Evolutionary conservation across 2,888 invertebrate species (phyloP), one percentile per base, ranked within the genome.

Genomic region (Eilema griseolum): DNA sequence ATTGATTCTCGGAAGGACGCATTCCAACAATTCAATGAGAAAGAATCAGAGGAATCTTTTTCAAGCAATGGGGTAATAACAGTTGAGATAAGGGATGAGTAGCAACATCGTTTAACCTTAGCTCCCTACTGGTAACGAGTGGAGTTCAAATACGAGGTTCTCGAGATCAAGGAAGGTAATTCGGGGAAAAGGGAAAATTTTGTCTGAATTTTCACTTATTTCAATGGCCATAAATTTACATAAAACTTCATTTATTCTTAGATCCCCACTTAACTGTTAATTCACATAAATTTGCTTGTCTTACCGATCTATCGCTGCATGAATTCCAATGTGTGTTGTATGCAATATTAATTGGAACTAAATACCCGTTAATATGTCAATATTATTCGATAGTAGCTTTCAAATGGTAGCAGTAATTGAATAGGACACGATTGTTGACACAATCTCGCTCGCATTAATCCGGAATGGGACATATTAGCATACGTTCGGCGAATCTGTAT

Each of bases 341-440:
- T 68, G 26, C 23, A 70, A 37, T 60, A 70, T 69, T 75, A 65
- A 79, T 73, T 68, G 60, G 2, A 62, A 23, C 66, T 68, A 73
- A 75, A 74, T 41, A 72, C 59, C 69, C 59, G 65, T 64, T 76
- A 76, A 74, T 70, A 61, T 28, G 69, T 67, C 72, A 75, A 80
- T 76, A 74, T 76, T 71, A 73, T 76, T 72, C 66, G 63, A 73
- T 72, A 71, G 52, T 69, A 62, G 20, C 28, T 31, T 71, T 72
- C 61, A 70, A 78, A 67, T 71, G 71, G 61, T 56, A 57, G 41
- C 52, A 60, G 65, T 74, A 76, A 79, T 79, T 72, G 69, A 79
- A 75, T 74, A 70, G 70, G 41, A 23, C 26, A 37, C 31, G 61
- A 67, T 62, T 76, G 71, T 78, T 80, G 78, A 81, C 74, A 72